phyloP scores from a whole-genome alignment of 2,113 vertebrate species.

The Labeo catla region DNA sequence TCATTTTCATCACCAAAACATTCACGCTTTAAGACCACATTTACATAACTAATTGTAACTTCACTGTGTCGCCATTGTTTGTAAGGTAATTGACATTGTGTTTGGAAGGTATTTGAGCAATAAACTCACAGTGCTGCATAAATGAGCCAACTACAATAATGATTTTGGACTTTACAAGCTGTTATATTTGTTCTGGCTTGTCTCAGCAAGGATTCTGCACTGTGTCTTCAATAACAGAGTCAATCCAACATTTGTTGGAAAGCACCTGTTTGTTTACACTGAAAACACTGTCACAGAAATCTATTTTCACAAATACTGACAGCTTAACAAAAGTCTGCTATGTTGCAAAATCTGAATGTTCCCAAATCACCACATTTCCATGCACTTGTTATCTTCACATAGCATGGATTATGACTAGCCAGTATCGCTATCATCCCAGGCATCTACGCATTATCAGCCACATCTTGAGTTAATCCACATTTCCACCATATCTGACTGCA shows the following conservation, averaged over 20 bases:
- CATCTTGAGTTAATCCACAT: constrained; percentile 12
- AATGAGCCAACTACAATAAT: constrained; percentile 3
- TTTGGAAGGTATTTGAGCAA: constrained; percentile 3
- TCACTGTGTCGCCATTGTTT: neutral
- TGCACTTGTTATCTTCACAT: constrained; percentile 14
- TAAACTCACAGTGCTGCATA: neutral
- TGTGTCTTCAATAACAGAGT: neutral
- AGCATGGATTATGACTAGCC: neutral
- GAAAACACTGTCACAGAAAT: neutral
- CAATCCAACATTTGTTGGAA: neutral
- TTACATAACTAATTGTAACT: neutral
- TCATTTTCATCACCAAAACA: neutral
- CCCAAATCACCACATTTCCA: neutral
- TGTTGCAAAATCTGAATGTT: neutral
- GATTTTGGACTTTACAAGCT: constrained; percentile 23
- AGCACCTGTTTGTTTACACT: neutral
- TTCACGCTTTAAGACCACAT: neutral
- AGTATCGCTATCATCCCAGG: neutral
- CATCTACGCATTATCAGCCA: neutral
- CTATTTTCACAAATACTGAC: neutral
- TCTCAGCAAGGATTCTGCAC: neutral
- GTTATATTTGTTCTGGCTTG: constrained; percentile 11
- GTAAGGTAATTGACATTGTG: constrained; percentile 1
- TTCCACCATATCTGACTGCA: neutral
- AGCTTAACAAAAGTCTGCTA: neutral